A percentile compares a stretch with the other conserved stretches of the same genome.
Evolutionary conservation across 2,797 vertebrate genomes (phyloP).

Genomic region (Tamandua tetradactyla): DNA sequence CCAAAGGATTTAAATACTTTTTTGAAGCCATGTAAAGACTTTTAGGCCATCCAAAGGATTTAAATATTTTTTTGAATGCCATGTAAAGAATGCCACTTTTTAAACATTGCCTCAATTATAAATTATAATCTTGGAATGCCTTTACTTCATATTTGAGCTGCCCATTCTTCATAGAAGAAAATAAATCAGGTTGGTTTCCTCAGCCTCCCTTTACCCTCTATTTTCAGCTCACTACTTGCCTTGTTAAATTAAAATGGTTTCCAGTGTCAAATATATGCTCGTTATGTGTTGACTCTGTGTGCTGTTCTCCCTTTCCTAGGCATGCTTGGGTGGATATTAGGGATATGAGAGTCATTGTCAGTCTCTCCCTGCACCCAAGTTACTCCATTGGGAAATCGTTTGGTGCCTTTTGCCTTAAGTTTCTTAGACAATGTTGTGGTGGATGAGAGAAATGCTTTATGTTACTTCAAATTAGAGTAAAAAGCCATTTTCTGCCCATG

Average conservation of each 20-base stretch:
- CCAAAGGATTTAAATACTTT: no score
- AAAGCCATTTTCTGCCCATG: background rate
- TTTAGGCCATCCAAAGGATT: no score
- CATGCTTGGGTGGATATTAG: background rate
- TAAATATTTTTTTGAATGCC: no score
- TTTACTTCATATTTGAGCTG: background rate
- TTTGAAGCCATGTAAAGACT: no score
- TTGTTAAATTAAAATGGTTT: background rate
- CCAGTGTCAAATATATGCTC: background rate
- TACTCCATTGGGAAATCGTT: conserved; percentile 46
- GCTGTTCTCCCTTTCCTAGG: background rate
- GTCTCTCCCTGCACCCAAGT: background rate
- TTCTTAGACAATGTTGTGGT: background rate
- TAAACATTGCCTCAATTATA: conserved; percentile 46
- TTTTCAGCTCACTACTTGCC: background rate
- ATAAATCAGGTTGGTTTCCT: background rate
- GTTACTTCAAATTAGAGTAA: background rate
- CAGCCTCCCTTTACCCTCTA: background rate
- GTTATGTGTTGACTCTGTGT: background rate
- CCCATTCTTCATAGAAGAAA: background rate
- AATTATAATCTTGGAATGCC: background rate
- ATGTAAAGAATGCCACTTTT: no score
- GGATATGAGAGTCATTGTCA: background rate
- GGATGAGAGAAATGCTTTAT: background rate
- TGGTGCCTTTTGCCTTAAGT: background rate